Conservation (phyloP, 2,888 invertebrate species). For the Craniophora ligustri region DNA sequence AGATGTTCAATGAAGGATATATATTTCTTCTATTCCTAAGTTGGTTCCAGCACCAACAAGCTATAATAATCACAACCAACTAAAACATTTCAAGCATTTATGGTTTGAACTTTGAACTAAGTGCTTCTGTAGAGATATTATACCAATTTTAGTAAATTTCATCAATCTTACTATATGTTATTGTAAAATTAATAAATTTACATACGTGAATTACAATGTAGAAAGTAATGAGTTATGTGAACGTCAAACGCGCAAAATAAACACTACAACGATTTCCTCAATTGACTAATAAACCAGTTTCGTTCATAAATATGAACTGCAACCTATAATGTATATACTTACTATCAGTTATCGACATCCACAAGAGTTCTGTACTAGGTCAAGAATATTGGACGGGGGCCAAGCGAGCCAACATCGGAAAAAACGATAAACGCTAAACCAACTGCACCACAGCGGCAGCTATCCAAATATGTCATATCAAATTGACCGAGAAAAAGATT, state of each 20-base stretch:
- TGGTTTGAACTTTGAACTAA: too few species aligned
- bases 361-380: constrained; percentile 43
- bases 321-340: too few species aligned
- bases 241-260: neutral
- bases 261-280: too few species aligned
- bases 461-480: constrained; percentile 13
- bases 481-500: constrained; percentile 27
- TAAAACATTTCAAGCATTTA: too few species aligned
- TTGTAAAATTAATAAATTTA: too few species aligned
- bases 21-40: too few species aligned
- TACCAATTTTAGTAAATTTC: too few species aligned
- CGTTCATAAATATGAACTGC: constrained; percentile 11
- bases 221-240: neutral
- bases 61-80: too few species aligned
- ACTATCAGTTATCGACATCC: constrained; percentile 33
- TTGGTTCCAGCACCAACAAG: too few species aligned
- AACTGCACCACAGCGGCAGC: constrained; percentile 17
- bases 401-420: constrained; percentile 25
- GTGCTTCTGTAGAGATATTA: too few species aligned
- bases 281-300: constrained; percentile 2
- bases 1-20: too few species aligned
- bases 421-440: constrained; percentile 16
- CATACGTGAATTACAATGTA: neutral
- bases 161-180: too few species aligned
- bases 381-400: constrained; percentile 45